These are phyloP conservation scores for Cybosia mesomella DNA, from an alignment of 2,888 invertebrate species.

Conservation along the genomic window DNA sequence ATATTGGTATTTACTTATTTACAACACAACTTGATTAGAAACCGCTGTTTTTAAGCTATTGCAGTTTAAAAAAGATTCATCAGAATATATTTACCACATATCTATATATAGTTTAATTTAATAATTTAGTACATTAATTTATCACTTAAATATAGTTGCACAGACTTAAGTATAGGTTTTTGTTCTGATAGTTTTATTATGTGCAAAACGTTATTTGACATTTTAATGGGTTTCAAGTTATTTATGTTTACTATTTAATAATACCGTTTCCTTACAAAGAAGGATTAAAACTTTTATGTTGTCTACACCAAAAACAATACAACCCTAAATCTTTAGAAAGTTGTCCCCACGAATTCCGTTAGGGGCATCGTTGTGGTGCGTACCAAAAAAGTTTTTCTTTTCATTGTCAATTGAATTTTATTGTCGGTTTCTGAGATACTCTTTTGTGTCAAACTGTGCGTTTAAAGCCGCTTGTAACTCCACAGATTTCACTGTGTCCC, in stretches of 20 bases:
- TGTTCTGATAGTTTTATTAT: not conserved
- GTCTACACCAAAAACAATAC: constrained; percentile 75
- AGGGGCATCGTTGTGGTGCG: constrained; percentile 74
- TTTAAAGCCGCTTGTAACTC: constrained; percentile 81
- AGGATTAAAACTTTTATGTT: constrained; percentile 69
- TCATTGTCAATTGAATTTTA: constrained; percentile 86
- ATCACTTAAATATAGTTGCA: not conserved
- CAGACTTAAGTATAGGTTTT: not conserved
- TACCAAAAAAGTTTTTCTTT: constrained; percentile 70
- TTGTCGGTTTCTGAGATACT: constrained; percentile 84
- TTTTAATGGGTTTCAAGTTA: constrained; percentile 36
- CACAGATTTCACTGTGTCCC: constrained; percentile 62
- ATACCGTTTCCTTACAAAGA: constrained; percentile 45
- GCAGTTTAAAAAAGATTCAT: not conserved
- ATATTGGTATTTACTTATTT: not conserved
- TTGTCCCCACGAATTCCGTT: constrained; percentile 77
- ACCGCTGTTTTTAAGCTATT: not conserved
- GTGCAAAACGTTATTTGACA: constrained; percentile 26
- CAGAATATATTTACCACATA: not conserved
- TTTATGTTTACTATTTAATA: constrained; percentile 44
- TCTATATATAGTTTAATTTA: not conserved
- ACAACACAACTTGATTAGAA: not conserved
- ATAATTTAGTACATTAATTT: not conserved
- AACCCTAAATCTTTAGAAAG: constrained; percentile 79
- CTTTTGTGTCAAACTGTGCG: constrained; percentile 85